Percentiles rank a stretch among this genome's conserved stretches.
phyloP scores from a whole-genome alignment of 2,113 vertebrate species.

The Equus quagga region DNA sequence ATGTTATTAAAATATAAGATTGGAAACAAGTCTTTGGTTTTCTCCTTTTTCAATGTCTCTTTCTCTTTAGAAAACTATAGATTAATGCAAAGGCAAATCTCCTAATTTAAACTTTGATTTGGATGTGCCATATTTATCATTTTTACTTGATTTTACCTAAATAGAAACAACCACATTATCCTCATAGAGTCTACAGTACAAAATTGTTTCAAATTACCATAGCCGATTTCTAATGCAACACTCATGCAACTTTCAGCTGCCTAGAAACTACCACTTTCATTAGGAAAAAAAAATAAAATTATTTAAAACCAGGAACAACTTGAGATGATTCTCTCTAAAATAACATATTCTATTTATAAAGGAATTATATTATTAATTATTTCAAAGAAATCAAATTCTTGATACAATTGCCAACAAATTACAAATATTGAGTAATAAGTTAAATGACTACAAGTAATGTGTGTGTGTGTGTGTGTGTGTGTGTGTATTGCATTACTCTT shows the following conservation, averaged over 20 bases:
- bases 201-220: not conserved
- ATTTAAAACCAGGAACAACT: conserved; percentile 7
- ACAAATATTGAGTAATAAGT: not conserved
- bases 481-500: not conserved
- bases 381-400: not conserved
- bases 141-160: not conserved
- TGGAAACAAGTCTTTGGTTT: not conserved
- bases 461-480: not conserved
- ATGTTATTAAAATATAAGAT: not conserved
- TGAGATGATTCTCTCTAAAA: not conserved
- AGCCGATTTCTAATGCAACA: not conserved
- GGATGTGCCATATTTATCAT: fast-evolving
- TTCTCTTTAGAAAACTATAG: not conserved
- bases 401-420: not conserved
- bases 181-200: not conserved
- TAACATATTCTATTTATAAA: not conserved
- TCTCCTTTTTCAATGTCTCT: not conserved
- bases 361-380: not conserved
- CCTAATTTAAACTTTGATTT: conserved; percentile 70
- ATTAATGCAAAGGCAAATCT: not conserved
- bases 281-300: not conserved
- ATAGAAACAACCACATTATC: not conserved
- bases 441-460: not conserved
- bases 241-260: not conserved
- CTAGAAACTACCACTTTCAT: not conserved